phyloP scores from a whole-genome alignment of 2,888 invertebrate genomes.

The Drosophila testacea region DNA sequence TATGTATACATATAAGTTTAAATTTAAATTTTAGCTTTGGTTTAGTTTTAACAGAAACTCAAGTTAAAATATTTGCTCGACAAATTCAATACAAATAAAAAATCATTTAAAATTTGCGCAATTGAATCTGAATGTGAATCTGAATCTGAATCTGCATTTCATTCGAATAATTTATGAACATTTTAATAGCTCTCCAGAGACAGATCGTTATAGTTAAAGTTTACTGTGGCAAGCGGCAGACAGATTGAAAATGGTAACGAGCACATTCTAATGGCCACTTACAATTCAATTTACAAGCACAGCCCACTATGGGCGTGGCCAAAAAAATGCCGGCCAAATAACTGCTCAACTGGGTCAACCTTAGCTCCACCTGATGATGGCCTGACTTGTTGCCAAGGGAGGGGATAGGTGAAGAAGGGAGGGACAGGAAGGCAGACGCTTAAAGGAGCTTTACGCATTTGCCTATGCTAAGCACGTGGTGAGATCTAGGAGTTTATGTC shows the following conservation, averaged over 20 bases:
- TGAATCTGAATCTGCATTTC: conserved; percentile 3
- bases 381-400: neutral
- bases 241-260: conserved; percentile 58
- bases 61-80: conserved; percentile 63
- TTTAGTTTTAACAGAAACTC: conserved; percentile 50
- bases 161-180: conserved; percentile 28
- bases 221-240: conserved; percentile 28
- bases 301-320: conserved; percentile 22
- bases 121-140: conserved; percentile 10
- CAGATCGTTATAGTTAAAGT: conserved; percentile 44
- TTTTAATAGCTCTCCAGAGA: conserved; percentile 25
- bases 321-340: conserved; percentile 1
- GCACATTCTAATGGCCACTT: conserved; percentile 57
- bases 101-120: conserved; percentile 17
- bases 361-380: conserved; percentile 31
- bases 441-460: conserved; percentile 48
- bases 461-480: conserved; percentile 70
- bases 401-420: neutral
- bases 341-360: conserved; percentile 31
- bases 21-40: conserved; percentile 47
- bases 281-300: conserved; percentile 65
- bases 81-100: conserved; percentile 48
- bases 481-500: conserved; percentile 50
- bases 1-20: conserved; percentile 6
- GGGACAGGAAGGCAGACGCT: conserved; percentile 2